Conservation (phyloP, 2,888 invertebrate genomes). For the Limnephilus rhombicus region DNA sequence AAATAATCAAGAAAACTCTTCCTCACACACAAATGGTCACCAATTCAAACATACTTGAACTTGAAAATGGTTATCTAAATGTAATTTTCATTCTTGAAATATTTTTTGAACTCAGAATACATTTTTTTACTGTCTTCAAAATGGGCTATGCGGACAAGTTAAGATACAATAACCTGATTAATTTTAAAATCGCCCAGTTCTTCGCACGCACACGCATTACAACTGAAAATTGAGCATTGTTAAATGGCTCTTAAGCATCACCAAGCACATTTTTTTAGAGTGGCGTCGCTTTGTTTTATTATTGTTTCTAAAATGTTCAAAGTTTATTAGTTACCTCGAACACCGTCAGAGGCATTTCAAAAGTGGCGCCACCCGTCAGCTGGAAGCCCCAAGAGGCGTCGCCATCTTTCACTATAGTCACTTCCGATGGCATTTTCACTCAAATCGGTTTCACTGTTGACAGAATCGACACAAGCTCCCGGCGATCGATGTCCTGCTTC, state of each 20-base stretch:
- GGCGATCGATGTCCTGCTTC: not conserved
- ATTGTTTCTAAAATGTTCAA: not conserved
- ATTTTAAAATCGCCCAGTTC: not conserved
- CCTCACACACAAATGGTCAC: not conserved
- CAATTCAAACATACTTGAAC: not conserved
- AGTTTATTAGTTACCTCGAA: slow-evolving; percentile 70
- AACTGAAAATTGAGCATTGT: not conserved
- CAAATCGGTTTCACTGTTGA: slow-evolving; percentile 9
- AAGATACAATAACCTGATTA: no score
- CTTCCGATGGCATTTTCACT: slow-evolving; percentile 64
- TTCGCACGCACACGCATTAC: not conserved
- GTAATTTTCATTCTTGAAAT: no score
- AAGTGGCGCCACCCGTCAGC: slow-evolving; percentile 73
- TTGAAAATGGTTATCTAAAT: not conserved
- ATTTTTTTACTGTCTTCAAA: no score
- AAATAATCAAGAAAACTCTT: not conserved
- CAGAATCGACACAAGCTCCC: slow-evolving; percentile 7
- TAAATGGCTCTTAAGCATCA: not conserved
- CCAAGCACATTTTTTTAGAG: not conserved
- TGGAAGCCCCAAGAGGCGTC: slow-evolving; percentile 72
- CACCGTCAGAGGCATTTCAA: slow-evolving; percentile 74
- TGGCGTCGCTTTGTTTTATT: not conserved
- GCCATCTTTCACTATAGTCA: slow-evolving; percentile 58
- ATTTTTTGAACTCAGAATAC: no score
- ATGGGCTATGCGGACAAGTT: no score